A percentile compares a stretch with the other conserved stretches of the same genome.
Evolutionary conservation across 2,888 invertebrate species (phyloP).

Genomic region (Tricholauxania praeusta): DNA sequence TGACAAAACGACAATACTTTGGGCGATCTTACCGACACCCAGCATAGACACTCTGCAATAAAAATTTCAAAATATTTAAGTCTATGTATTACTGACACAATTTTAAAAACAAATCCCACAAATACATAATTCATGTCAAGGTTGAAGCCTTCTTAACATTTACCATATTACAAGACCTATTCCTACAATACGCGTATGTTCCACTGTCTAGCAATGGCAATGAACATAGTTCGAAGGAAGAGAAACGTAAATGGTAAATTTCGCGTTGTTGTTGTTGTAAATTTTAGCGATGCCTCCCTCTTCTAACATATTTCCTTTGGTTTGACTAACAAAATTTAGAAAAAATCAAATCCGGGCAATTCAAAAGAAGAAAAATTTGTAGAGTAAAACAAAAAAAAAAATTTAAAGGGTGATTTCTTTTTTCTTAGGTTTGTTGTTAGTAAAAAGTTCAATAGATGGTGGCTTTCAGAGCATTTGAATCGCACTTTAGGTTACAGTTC

Average conservation of each 20-base stretch:
- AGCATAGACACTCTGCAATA: no score
- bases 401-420: background rate
- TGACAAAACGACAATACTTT: no score
- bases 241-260: background rate
- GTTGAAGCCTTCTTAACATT: no score
- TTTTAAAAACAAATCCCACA: no score
- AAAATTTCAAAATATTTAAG: no score
- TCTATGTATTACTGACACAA: no score
- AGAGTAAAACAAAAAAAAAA: background rate
- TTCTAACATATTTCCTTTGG: background rate
- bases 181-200: no score
- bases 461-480: background rate
- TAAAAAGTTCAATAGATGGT: background rate
- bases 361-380: background rate
- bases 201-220: no score
- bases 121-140: no score
- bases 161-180: no score
- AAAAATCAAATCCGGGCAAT: slow-evolving; percentile 23
- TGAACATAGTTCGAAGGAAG: background rate
- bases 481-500: background rate
- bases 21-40: no score
- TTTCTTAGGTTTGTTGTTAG: no score
- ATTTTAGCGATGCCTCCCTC: slow-evolving; percentile 18
- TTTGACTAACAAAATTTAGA: slow-evolving; percentile 31
- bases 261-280: slow-evolving; percentile 5